Evolutionary conservation across 2,113 vertebrate species (phyloP).

Genomic region (Cynopterus brachyotis): DNA sequence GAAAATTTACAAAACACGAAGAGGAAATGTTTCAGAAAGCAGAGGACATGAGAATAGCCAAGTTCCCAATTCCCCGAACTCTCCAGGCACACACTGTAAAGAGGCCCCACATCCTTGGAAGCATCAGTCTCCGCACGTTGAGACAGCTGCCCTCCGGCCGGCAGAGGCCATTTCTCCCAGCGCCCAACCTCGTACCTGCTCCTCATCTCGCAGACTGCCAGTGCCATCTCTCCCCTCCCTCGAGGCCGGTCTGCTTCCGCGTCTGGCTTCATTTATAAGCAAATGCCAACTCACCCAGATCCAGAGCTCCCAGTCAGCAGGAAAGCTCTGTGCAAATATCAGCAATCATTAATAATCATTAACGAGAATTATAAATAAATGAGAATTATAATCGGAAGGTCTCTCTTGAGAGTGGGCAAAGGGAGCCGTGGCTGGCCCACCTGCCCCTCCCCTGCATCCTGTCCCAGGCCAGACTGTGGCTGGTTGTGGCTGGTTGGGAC

Average conservation of each 20-base stretch:
- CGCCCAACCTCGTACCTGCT: neutral
- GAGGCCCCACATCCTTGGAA: neutral
- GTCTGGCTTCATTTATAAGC: neutral
- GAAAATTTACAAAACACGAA: neutral
- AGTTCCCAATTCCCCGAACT: neutral
- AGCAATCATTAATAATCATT: neutral
- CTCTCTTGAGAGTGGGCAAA: neutral
- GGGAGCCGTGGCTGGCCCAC: neutral
- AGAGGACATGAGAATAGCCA: fast-evolving
- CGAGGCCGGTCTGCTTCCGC: neutral
- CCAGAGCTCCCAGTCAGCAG: neutral
- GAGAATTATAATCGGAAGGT: neutral
- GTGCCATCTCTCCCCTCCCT: neutral
- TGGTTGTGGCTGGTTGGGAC: neutral
- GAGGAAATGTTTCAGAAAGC: neutral
- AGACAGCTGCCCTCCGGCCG: neutral
- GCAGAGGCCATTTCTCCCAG: neutral
- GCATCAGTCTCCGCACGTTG: neutral
- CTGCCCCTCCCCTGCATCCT: too few relatives aligned
- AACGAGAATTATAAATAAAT: neutral
- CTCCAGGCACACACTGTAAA: fast-evolving
- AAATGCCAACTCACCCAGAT: neutral
- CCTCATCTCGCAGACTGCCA: fast-evolving
- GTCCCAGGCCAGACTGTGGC: neutral
- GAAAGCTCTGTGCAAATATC: constrained; percentile 9